Conservation (phyloP, 2,888 invertebrate genomes). For the Rotaria socialis region DNA sequence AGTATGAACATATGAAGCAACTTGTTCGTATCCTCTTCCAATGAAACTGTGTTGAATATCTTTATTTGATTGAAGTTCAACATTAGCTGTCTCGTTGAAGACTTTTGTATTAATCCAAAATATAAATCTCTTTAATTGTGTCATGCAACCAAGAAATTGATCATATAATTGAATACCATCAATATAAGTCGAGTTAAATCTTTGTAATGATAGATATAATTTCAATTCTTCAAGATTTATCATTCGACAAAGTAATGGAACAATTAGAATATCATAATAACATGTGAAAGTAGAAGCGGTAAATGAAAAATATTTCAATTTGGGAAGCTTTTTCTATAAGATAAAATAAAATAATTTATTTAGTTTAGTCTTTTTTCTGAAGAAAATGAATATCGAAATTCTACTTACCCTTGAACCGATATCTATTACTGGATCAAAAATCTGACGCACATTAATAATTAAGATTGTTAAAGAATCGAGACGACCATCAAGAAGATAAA, state of each 20-base stretch:
- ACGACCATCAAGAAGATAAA: constrained; percentile 1
- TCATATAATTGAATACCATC: constrained; percentile 25
- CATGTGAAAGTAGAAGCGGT: neutral
- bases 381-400: neutral
- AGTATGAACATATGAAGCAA: neutral
- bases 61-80: constrained; percentile 7
- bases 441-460: neutral
- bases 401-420: neutral
- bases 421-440: neutral
- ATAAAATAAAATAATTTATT: neutral
- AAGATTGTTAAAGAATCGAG: neutral
- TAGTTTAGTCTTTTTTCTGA: no score
- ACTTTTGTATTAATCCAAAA: neutral
- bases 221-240: constrained; percentile 23
- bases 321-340: constrained; percentile 2
- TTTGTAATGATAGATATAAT: neutral
- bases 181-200: neutral
- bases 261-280: neutral
- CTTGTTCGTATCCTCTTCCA: neutral
- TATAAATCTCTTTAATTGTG: constrained; percentile 16
- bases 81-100: neutral
- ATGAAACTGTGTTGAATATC: constrained; percentile 18
- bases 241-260: constrained; percentile 27
- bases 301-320: constrained; percentile 12
- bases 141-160: neutral